Percentiles rank a stretch among this genome's conserved stretches.
These are phyloP conservation scores for Sphaerodactylus townsendi DNA, from an alignment of 2,113 vertebrate genomes.

Conservation along the genomic window DNA sequence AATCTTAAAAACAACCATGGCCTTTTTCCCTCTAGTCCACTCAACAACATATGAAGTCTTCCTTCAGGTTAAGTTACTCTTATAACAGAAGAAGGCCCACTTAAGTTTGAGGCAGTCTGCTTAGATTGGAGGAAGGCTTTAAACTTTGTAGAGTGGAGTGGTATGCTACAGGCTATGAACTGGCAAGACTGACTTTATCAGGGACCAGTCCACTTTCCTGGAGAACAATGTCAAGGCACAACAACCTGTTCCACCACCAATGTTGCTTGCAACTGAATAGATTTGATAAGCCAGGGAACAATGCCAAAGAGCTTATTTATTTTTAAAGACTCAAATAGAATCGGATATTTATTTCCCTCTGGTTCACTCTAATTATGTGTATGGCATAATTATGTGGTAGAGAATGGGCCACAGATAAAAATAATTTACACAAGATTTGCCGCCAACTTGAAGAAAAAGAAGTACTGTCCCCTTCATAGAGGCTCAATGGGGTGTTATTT, in stretches of 20 bases:
- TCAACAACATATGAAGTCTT: too few relatives aligned
- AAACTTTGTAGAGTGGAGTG: too few relatives aligned
- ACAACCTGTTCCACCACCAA: neutral
- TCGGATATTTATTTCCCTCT: neutral
- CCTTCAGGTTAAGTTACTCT: too few relatives aligned
- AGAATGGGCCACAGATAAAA: conserved; percentile 5
- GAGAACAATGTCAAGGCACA: neutral
- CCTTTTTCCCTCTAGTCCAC: too few relatives aligned
- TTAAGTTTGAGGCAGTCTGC: too few relatives aligned
- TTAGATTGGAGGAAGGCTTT: too few relatives aligned
- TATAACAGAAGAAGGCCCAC: too few relatives aligned
- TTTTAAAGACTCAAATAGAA: neutral
- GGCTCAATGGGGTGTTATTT: too few relatives aligned
- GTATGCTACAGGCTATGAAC: too few relatives aligned
- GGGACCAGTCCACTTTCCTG: neutral
- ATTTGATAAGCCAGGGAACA: neutral
- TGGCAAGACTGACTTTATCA: neutral
- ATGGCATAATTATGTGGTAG: neutral
- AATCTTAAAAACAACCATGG: too few relatives aligned
- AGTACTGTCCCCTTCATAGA: too few relatives aligned
- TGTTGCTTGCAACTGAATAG: neutral
- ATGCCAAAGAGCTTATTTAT: conserved; percentile 14
- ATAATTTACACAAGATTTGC: neutral
- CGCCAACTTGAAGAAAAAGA: too few relatives aligned
- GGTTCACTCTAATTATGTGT: neutral